Evolutionary conservation across 2,113 vertebrate species (phyloP).

Genomic region (Toxostoma redivivum): DNA sequence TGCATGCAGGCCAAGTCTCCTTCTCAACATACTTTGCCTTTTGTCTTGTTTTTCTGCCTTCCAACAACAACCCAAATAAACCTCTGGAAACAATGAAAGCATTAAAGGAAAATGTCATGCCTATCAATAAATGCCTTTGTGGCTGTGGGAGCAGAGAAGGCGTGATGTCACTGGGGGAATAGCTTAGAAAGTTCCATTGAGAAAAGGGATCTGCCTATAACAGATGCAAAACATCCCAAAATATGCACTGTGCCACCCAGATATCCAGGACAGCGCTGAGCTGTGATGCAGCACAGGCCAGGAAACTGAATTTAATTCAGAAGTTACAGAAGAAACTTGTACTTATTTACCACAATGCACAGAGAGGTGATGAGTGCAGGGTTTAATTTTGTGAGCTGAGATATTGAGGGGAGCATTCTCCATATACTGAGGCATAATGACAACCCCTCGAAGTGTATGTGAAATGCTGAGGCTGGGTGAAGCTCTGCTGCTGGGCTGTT

Average conservation of each 20-base stretch:
- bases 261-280: neutral
- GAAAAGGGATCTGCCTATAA: conserved; percentile 56
- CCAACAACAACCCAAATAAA: conserved; percentile 48
- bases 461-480: fast-evolving
- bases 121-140: conserved; percentile 67
- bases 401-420: neutral
- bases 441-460: neutral
- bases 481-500: neutral
- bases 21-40: conserved; percentile 23
- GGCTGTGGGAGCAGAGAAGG: conserved; percentile 32
- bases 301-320: conserved; percentile 30
- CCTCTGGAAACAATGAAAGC: conserved; percentile 60
- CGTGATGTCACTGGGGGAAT: conserved; percentile 57
- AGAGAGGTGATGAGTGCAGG: neutral
- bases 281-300: neutral
- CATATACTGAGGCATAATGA: neutral
- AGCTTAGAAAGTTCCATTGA: conserved; percentile 68
- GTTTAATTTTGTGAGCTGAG: conserved; percentile 38
- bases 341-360: neutral
- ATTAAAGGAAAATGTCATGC: conserved; percentile 67
- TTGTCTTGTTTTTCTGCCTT: conserved; percentile 45
- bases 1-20: neutral
- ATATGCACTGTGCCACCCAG: neutral
- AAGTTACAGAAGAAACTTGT: conserved; percentile 35
- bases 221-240: conserved; percentile 34